Base-by-base conservation (phyloP, 2,888 invertebrate species). In the Drosophila subquinaria region DNA sequence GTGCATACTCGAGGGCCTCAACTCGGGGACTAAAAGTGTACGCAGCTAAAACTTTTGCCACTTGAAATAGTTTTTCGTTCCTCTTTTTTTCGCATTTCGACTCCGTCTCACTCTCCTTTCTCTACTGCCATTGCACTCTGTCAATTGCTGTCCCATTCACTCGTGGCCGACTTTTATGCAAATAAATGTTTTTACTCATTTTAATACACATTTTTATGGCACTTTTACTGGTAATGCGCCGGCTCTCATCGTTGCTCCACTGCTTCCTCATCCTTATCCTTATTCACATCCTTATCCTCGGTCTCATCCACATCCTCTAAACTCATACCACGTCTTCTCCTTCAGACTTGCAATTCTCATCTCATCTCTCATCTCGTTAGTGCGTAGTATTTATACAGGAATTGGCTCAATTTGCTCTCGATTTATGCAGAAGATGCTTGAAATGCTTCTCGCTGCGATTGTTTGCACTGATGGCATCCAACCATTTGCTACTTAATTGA, bases 401-500 rank as follows among this genome's bases (percentile, higher is more conserved):
- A 89, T 87, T 87, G 90, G 90, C 90, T 89, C 90, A 89, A 87
- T 87, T 89, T 87, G 81, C 86, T 73, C 71, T 69, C 83, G 88
- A 89, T 89, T 89, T 89, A 85, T 85, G 82, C 88, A 79, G 89
- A 69, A 86, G 68, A 79, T 82, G 70, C 87, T 88, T 80, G 72
- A 88, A 78, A 73, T 73, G 73, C 73, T 76, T 48, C 66, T 73
- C 60, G 60, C 73, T 86, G 83, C 79, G 75, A 85, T 86, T 87
- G 86, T 89, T 90, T 90, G 85, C 76, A 51, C 73, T 76, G 77
- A 73, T 81, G 74, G 72, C 75, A 78, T 81, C 68, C 71, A 79
- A 72, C 82, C 88, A 79, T 90, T 90, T 90, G 89, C 76, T 90
- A 89, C 90, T 89, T 90, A 88, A 88, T 88, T 88, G 88, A 90